Base-by-base conservation (phyloP, 1,140 invertebrate genomes). In the Lordiphosa stackelbergi region DNA sequence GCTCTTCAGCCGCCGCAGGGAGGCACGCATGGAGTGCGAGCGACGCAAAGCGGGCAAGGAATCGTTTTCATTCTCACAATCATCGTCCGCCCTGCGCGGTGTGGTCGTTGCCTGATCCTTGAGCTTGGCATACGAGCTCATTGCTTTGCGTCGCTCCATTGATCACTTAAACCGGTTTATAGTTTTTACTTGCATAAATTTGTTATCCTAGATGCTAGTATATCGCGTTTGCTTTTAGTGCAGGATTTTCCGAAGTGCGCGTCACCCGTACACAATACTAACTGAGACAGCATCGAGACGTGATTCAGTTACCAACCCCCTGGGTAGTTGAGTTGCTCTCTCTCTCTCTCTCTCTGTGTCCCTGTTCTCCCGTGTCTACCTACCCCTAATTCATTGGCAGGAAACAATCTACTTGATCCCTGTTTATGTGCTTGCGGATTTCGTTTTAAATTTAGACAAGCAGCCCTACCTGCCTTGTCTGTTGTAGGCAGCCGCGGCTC, bases 21-120 rank as follows among this genome's bases (percentile, higher is more conserved):
- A 94, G 35, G 92, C 92, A 53, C 93, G 90, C 66, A 94, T 92
- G 34, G 93, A 94, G 66, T 92, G 90, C 58, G 92, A 92, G 63
- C 93, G 90, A 35, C 91, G 91, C 59, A 93, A 85, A 19, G 71
- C 87, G 12, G 85, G 88, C 57, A 77, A 24, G 1, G 69, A 57
- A 40, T 81, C 72, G 2, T 36, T 45, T 35, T 35, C 41, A 19
- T 55, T 43, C 6, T 11, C 66, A 36, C 49, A 35, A 10, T 64
- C 66, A 35, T n/a, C 10, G 12, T 58, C 61, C 22, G 36, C 60
- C 52, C 6, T 51, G 22, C 12, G 57, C 47, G 88, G 86, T 40
- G 24, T 49, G 37, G 73, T 87, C 86, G 70, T 85, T 86, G 73
- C 86, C 87, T 63, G 66, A 43, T 70, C 63, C 53, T 49, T 73